These are phyloP conservation scores for Atrina japonica DNA, from an alignment of 2,888 invertebrate genomes.

Conservation along the genomic window DNA sequence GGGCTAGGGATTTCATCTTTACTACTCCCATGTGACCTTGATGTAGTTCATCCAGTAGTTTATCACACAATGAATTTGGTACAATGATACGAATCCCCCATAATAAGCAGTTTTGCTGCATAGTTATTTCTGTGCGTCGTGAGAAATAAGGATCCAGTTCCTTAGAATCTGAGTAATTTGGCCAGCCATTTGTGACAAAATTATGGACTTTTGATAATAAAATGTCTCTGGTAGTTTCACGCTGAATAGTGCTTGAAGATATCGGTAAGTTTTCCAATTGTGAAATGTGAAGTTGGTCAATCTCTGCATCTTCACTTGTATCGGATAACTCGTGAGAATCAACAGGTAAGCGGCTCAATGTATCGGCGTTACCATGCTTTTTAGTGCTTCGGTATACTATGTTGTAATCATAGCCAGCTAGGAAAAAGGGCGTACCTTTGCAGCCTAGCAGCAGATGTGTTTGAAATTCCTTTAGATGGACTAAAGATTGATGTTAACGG, in stretches of 20 bases:
- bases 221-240: conserved; percentile 1
- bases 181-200: background rate
- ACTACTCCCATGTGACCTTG: conserved; percentile 17
- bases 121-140: conserved; percentile 7
- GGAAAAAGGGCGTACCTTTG: conserved; percentile 63
- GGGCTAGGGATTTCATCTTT: conserved; percentile 23
- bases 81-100: conserved; percentile 63
- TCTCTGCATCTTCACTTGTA: background rate
- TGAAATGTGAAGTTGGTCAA: background rate
- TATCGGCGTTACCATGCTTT: conserved; percentile 70
- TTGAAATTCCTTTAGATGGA: conserved; percentile 64
- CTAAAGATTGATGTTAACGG: conserved; percentile 79
- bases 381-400: conserved; percentile 66
- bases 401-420: conserved; percentile 75
- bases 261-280: conserved; percentile 15
- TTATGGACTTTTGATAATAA: background rate
- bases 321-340: background rate
- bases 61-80: conserved; percentile 51
- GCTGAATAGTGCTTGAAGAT: background rate
- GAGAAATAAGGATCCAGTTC: conserved; percentile 10
- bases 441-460: conserved; percentile 62
- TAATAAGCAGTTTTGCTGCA: conserved; percentile 45
- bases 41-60: conserved; percentile 49
- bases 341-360: conserved; percentile 62
- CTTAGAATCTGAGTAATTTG: background rate